Base-by-base conservation (phyloP, 2,888 invertebrate species). In the Tigriopus californicus region DNA sequence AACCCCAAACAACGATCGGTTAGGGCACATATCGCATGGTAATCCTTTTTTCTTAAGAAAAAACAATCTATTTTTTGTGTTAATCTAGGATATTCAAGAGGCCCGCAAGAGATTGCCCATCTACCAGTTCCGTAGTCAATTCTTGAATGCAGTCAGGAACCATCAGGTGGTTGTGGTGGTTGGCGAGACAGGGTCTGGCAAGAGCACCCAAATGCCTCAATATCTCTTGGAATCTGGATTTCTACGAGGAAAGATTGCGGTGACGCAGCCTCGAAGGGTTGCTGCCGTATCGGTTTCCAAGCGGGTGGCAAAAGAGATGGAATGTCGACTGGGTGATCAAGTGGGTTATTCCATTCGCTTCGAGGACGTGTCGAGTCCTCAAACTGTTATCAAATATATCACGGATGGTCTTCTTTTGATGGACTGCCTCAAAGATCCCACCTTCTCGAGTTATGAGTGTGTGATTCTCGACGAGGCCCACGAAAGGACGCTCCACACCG, bases 381-480 rank as follows among this genome's bases (percentile, higher is more conserved):
- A 98, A 72, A 99, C 98, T 0, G 81, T 85, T 44, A 97, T 98
- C 67, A 98, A 98, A 79, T 98, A 98, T 84, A 97, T 98, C 97
- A 99, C 98, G 66, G 98, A 99, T 69, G 98, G 98, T 75, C 97
- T 99, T 97, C 78, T 99, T 69, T 76, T 99, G 60, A 79, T 97
- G 63, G 98, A 98, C 71, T 95, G 95, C 69, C 78, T 98, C 2
- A 85, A 95, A 76, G 98, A 98, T 70, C 77, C 91, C 0, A 92
- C 97, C 69, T 77, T 98, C 48, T 85, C 64, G 5, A 67, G 68
- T 62, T 76, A 76, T 65, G 53, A 63, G 5, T 65, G 94, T 1
- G 91, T 99, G 63, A 98, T 99, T 97, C 79, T 99, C 76, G 98
- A 99, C 70, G 98, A 99, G 71, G 98, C 98, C 44, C 98, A 99